Percentiles rank a stretch among this genome's conserved stretches.
Conservation (phyloP, 2,797 vertebrate species). For the Notolepis coatsorum region DNA sequence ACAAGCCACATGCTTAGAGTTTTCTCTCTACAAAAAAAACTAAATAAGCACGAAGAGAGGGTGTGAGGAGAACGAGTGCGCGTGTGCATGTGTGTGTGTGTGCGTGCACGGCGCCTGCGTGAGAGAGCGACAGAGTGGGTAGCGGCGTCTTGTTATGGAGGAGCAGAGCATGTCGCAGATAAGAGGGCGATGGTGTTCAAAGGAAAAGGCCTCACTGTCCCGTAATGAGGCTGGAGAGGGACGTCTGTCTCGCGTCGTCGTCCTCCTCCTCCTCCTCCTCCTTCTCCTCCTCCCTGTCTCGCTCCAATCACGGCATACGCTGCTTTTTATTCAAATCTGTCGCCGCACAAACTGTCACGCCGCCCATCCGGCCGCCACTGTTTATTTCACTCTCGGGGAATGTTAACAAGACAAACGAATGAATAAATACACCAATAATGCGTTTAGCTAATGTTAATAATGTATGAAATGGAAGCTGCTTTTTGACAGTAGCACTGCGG, state of each 20-base stretch:
- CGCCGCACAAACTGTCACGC: slow-evolving; percentile 70
- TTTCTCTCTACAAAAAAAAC: slow-evolving; percentile 70
- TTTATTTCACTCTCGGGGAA: slow-evolving; percentile 77
- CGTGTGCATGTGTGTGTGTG: slow-evolving; percentile 27
- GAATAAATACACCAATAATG: slow-evolving; percentile 82
- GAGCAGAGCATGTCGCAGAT: slow-evolving; percentile 83
- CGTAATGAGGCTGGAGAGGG: slow-evolving; percentile 83
- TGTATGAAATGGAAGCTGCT: slow-evolving; percentile 78
- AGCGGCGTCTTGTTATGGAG: slow-evolving; percentile 82
- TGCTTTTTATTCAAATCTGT: slow-evolving; percentile 79
- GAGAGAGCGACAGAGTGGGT: slow-evolving; percentile 46
- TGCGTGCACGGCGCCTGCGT: slow-evolving; percentile 5
- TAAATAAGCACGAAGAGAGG: slow-evolving; percentile 51
- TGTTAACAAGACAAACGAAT: slow-evolving; percentile 85
- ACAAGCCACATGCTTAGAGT: slow-evolving; percentile 75
- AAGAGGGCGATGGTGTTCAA: slow-evolving; percentile 81
- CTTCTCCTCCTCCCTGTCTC: slow-evolving; percentile 70
- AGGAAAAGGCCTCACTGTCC: slow-evolving; percentile 77
- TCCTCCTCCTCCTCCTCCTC: slow-evolving; percentile 22
- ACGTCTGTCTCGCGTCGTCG: slow-evolving; percentile 65
- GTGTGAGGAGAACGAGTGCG: slow-evolving; percentile 47
- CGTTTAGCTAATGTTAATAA: slow-evolving; percentile 82
- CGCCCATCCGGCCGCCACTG: slow-evolving; percentile 68
- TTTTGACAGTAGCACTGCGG: slow-evolving; percentile 70
- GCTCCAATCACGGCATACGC: slow-evolving; percentile 73